Conservation (phyloP, 2,113 vertebrate genomes). For the Leiothrix lutea region DNA sequence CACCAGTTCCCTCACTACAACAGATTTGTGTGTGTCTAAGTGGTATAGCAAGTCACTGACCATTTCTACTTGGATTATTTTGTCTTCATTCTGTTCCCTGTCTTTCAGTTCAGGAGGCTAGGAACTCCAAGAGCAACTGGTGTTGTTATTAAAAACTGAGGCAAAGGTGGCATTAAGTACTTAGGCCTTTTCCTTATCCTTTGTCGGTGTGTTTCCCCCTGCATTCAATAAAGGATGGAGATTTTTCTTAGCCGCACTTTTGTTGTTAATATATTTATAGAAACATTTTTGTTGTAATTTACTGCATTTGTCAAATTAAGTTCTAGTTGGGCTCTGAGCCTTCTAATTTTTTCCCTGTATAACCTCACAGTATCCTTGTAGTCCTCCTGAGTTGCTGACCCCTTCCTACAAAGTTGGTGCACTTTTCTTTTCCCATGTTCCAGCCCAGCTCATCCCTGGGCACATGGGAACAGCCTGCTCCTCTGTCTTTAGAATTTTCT, state of each 20-base stretch:
- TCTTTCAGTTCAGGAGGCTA: not conserved
- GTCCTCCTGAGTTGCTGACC: not conserved
- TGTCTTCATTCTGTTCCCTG: not conserved
- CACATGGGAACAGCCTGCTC: not conserved
- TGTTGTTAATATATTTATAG: not conserved
- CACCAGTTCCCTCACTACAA: not conserved
- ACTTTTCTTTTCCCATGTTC: not conserved
- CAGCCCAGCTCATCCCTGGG: not conserved
- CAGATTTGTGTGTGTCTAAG: not conserved
- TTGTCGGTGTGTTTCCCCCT: not conserved
- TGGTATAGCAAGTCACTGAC: not conserved
- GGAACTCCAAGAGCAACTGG: not conserved
- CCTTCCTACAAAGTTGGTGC: not conserved
- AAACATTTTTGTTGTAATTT: not conserved
- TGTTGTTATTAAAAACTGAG: not conserved
- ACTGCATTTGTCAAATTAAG: not conserved
- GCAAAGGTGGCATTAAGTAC: not conserved
- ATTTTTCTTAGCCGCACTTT: not conserved
- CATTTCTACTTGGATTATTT: not conserved
- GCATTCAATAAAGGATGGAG: not conserved
- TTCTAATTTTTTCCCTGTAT: not conserved
- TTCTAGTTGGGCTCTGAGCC: not conserved
- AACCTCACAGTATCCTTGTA: not conserved
- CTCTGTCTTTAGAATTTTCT: not conserved
- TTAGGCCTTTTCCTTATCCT: not conserved